A percentile compares a stretch with the other conserved stretches of the same genome.
These are phyloP conservation scores for Caenorhabditis sinica DNA, from an alignment of 2,888 invertebrate genomes.

Conservation along the genomic window DNA sequence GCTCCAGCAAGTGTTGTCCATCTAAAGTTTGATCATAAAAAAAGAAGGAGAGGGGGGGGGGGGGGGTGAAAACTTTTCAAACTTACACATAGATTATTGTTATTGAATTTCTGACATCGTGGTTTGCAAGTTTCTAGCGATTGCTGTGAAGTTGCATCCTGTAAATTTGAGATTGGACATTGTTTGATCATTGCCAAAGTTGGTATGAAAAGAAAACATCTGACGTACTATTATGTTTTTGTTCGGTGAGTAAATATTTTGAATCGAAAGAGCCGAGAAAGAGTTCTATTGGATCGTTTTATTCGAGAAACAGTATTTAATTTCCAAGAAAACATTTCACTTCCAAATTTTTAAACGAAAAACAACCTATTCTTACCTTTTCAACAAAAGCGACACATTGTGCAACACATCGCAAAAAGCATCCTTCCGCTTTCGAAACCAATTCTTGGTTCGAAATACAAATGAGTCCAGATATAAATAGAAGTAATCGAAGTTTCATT, in stretches of 20 bases:
- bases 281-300: not conserved
- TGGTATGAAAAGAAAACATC: not conserved
- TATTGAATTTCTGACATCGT: slow-evolving; percentile 53
- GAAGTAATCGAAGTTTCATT: slow-evolving; percentile 55
- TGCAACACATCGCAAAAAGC: slow-evolving; percentile 68
- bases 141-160: slow-evolving; percentile 24
- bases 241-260: not conserved
- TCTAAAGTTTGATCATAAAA: slow-evolving; percentile 13
- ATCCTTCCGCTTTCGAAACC: slow-evolving; percentile 58
- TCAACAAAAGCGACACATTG: slow-evolving; percentile 59
- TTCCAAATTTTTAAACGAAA: not conserved
- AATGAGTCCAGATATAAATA: slow-evolving; percentile 40
- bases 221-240: not conserved
- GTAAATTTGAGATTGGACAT: not conserved
- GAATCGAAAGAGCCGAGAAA: not conserved
- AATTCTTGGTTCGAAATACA: slow-evolving; percentile 37
- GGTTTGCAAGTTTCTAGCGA: slow-evolving; percentile 57
- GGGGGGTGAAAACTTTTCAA: too few species aligned
- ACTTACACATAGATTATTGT: slow-evolving; percentile 67
- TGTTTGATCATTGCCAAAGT: not conserved
- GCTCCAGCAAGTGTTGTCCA: slow-evolving; percentile 59
- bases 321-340: not conserved
- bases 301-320: not conserved
- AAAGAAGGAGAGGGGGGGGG: not conserved
- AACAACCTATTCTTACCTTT: slow-evolving; percentile 30